Evolutionary conservation across 2,113 vertebrate genomes (phyloP).

Genomic region (Nannospalax galili): DNA sequence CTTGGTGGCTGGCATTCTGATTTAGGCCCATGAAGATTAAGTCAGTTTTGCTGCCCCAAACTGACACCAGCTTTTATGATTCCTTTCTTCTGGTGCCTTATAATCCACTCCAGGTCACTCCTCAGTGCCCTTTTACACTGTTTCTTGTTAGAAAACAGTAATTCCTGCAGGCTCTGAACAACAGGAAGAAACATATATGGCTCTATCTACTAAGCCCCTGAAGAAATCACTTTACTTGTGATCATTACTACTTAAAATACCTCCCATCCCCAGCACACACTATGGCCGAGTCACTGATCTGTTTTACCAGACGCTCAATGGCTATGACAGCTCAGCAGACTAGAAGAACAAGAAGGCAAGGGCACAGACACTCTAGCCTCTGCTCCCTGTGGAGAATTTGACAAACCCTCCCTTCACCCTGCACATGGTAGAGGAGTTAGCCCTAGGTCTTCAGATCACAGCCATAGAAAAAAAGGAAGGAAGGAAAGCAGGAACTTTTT

Average conservation of each 20-base stretch:
- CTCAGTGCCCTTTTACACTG: background rate
- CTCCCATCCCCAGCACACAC: background rate
- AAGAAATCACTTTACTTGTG: slow-evolving; percentile 50
- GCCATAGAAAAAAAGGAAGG: slow-evolving; percentile 18
- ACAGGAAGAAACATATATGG: background rate
- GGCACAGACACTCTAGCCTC: slow-evolving; percentile 78
- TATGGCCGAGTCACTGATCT: slow-evolving; percentile 61
- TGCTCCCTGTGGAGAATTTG: slow-evolving; percentile 67
- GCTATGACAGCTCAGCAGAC: slow-evolving; percentile 84
- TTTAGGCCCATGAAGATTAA: background rate
- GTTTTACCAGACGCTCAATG: slow-evolving; percentile 71
- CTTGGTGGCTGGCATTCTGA: background rate
- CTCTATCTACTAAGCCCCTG: background rate
- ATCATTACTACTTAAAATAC: slow-evolving; percentile 29
- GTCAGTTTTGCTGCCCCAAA: background rate
- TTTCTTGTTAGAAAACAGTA: background rate
- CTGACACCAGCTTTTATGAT: background rate
- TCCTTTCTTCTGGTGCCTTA: background rate
- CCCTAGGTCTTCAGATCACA: slow-evolving; percentile 67
- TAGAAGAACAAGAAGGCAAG: slow-evolving; percentile 81
- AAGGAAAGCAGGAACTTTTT: background rate
- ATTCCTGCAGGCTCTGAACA: background rate
- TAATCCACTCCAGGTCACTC: background rate
- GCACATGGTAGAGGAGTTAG: slow-evolving; percentile 59
- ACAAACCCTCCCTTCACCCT: slow-evolving; percentile 71